Conservation (phyloP, 2,888 invertebrate genomes). For the Conistra vaccinii region DNA sequence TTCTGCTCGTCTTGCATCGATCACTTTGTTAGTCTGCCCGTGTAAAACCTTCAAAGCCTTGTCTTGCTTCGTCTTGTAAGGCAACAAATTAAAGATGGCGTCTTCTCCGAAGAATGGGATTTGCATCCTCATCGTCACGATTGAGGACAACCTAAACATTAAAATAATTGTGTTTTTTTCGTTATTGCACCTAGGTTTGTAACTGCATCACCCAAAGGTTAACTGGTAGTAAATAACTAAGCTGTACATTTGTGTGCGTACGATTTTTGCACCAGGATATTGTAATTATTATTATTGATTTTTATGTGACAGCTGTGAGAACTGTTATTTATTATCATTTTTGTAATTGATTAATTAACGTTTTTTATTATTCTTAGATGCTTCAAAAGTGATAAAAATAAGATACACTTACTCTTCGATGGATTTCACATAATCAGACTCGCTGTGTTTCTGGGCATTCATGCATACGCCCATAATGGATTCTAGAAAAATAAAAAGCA, state of each 20-base stretch:
- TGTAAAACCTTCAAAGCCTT: slow-evolving; percentile 85
- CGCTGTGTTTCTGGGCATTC: slow-evolving; percentile 92
- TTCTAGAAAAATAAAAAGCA: slow-evolving; percentile 90
- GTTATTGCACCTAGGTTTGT: no score
- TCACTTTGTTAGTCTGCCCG: slow-evolving; percentile 84
- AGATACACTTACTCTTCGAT: slow-evolving; percentile 92
- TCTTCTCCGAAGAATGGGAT: slow-evolving; percentile 79
- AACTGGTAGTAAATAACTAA: no score
- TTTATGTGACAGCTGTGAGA: background rate
- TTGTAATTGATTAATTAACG: background rate
- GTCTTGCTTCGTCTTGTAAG: slow-evolving; percentile 90
- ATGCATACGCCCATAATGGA: slow-evolving; percentile 96
- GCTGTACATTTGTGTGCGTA: no score
- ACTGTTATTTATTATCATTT: background rate
- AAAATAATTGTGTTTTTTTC: background rate
- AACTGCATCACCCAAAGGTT: no score
- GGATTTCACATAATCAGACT: slow-evolving; percentile 94
- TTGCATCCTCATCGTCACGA: slow-evolving; percentile 79
- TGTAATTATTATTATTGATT: slow-evolving; percentile 15
- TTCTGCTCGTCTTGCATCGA: slow-evolving; percentile 80
- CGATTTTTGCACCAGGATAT: no score
- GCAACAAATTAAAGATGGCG: slow-evolving; percentile 86
- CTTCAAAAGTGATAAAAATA: background rate
- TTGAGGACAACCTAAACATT: slow-evolving; percentile 71
- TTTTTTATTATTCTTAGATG: background rate